Base-by-base conservation (phyloP, 2,113 vertebrate genomes). In the Ivindomyrus marchei region DNA sequence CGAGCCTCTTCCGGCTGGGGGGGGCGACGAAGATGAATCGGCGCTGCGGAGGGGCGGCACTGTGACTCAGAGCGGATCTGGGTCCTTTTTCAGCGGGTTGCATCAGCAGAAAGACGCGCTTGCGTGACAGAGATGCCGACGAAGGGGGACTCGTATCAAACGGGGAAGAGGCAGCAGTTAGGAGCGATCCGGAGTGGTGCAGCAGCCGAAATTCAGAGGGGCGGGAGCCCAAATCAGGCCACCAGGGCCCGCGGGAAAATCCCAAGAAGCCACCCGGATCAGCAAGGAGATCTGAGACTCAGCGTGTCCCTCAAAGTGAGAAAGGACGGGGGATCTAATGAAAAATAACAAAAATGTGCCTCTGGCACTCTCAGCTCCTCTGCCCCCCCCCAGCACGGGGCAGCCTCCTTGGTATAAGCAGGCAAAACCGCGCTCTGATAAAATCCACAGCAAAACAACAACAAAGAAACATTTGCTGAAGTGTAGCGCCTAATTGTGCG, bases 21-120 rank as follows among this genome's bases (percentile, higher is more conserved):
- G 31, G 50, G 85, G 85, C 85, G 31, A 87, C 13, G 13, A 13
- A 87, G 85, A 87, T 87, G 85, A 87, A 87, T 87, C 85, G 47
- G 21, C n/a, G 85, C 31, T 24, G 24, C 31, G 50, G 50, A 56
- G n/a, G 50, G n/a, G 85, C 21, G 49, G 50, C 13, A 2, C 13
- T 87, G 50, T 87, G 85, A 87, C 85, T 87, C 85, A 53, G 85
- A 87, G n/a, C 31, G 31, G 85, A 87, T 53, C 85, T 15, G 47
- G 85, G 6, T 87, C 50, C 85, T 87, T 87, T 87, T 87, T 87
- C 85, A 87, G 47, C 5, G 31, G n/a, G 85, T 87, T 87, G 85
- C 85, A 87, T 87, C 85, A 87, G 85, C 85, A 87, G n/a, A 87
- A 87, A 87, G 27, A n/a, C 85, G 5, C 36, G 39, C 31, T 10